These are phyloP conservation scores for Coenonympha arcania DNA, from an alignment of 2,888 invertebrate genomes.

Conservation along the genomic window DNA sequence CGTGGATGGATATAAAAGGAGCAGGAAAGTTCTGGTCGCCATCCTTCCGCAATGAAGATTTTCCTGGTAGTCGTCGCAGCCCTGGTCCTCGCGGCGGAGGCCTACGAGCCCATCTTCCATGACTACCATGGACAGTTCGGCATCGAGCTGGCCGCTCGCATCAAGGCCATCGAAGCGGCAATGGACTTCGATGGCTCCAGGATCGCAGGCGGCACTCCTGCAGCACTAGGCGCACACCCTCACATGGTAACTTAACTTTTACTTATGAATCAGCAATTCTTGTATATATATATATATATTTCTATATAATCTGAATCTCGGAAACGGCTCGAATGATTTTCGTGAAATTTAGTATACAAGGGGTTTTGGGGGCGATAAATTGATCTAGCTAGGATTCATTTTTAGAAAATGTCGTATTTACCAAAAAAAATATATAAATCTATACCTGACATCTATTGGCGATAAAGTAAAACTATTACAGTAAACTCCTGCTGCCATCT, in stretches of 20 bases:
- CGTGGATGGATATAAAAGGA: neutral
- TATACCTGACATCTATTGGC: no score
- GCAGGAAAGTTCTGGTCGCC: neutral
- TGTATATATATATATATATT: no score
- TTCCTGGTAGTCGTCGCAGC: conserved; percentile 21
- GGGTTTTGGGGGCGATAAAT: no score
- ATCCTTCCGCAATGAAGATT: conserved; percentile 16
- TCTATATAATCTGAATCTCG: no score
- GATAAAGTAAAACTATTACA: no score
- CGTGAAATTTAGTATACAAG: no score
- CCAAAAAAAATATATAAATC: no score
- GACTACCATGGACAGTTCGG: conserved; percentile 40
- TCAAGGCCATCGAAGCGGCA: conserved; percentile 31
- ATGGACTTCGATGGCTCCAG: conserved; percentile 33
- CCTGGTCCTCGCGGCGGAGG: conserved; percentile 22
- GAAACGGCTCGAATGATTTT: no score
- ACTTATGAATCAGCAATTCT: no score
- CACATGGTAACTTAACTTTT: conserved; percentile 30
- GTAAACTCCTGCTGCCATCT: no score
- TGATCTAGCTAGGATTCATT: no score
- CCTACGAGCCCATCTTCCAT: conserved; percentile 26
- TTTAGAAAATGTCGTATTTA: no score
- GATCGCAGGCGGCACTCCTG: conserved; percentile 36
- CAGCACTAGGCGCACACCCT: conserved; percentile 30
- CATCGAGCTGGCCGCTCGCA: conserved; percentile 35